These are phyloP conservation scores for Atta texana DNA, from an alignment of 1,140 invertebrate genomes.

Conservation along the genomic window DNA sequence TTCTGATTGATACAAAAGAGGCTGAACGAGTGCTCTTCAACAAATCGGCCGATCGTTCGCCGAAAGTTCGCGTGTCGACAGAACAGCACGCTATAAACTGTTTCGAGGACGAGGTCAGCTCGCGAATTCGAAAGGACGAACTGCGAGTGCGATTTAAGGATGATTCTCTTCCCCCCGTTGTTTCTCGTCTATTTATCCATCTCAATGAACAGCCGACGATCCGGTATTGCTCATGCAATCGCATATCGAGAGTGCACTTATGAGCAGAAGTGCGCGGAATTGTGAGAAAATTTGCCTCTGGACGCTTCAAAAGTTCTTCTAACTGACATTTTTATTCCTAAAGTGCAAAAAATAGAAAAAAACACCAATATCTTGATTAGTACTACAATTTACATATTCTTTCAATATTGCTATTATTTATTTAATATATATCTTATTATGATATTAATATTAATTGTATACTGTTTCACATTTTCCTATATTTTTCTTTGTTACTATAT, in stretches of 20 bases:
- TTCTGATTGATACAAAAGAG: slow-evolving; percentile 61
- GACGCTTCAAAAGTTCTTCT: background rate
- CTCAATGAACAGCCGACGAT: slow-evolving; percentile 4
- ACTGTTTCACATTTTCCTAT: background rate
- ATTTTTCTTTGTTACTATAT: background rate
- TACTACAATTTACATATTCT: too few species aligned
- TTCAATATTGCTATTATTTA: background rate
- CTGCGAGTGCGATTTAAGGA: slow-evolving; percentile 39
- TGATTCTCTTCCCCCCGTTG: background rate
- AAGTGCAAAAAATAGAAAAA: background rate
- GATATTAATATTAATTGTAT: background rate
- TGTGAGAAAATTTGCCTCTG: background rate
- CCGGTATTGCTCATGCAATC: background rate
- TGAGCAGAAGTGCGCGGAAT: background rate
- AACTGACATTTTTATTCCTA: background rate
- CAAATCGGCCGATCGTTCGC: slow-evolving; percentile 41
- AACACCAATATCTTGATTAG: background rate
- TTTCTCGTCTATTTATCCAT: slow-evolving; percentile 17
- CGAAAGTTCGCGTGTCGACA: slow-evolving; percentile 54
- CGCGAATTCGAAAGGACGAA: slow-evolving; percentile 64
- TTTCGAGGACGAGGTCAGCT: slow-evolving; percentile 64
- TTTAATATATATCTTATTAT: background rate
- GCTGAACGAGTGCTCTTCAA: slow-evolving; percentile 39
- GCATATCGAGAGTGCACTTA: slow-evolving; percentile 22
- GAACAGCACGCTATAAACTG: slow-evolving; percentile 50